Percentiles rank a stretch among this genome's conserved stretches.
These are phyloP conservation scores for Leptodactylus fallax DNA, from an alignment of 2,797 vertebrate species.

Conservation along the genomic window DNA sequence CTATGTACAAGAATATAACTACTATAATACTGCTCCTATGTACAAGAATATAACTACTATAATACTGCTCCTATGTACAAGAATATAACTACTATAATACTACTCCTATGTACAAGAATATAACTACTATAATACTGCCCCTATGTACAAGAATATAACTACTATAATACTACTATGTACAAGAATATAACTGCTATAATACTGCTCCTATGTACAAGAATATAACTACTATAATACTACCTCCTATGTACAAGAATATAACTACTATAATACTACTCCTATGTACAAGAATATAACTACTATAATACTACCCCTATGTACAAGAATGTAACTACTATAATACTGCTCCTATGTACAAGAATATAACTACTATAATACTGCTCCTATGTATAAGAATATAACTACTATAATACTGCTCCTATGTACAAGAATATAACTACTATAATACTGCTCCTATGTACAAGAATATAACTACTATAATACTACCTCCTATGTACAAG, in stretches of 20 bases:
- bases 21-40: slow-evolving; percentile 7
- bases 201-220: background rate
- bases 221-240: background rate
- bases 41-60: slow-evolving; percentile 16
- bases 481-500: too few relatives aligned
- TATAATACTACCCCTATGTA: background rate
- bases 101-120: too few relatives aligned
- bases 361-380: too few relatives aligned
- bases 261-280: background rate
- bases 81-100: too few relatives aligned
- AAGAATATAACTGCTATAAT: background rate
- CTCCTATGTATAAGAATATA: background rate
- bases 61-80: background rate
- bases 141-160: background rate
- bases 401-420: background rate
- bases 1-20: slow-evolving; percentile 3
- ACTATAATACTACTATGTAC: background rate
- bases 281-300: background rate
- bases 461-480: slow-evolving; percentile 1
- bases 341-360: too few relatives aligned
- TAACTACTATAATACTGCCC: background rate
- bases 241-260: background rate
- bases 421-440: background rate
- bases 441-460: background rate
- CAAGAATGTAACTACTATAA: too few relatives aligned